phyloP scores from a whole-genome alignment of 1,140 invertebrate species.

The Delia radicum region DNA sequence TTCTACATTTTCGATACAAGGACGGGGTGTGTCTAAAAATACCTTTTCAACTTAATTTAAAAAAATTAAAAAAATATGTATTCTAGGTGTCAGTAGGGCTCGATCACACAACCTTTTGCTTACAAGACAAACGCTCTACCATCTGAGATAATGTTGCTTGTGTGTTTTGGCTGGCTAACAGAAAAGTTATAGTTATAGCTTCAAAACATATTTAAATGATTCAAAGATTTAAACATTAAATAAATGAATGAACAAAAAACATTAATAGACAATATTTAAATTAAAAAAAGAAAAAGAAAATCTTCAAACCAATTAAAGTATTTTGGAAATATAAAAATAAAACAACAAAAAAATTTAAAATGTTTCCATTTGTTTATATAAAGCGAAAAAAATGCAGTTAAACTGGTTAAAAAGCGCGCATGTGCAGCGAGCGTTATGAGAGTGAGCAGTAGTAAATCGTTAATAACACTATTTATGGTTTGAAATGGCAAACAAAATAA shows the following conservation, averaged over 20 bases:
- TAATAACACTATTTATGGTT: background rate
- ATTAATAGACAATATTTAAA: background rate
- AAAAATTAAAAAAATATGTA: too few species aligned
- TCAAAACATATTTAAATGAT: too few species aligned
- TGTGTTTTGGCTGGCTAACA: too few species aligned
- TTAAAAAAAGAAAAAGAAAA: too few species aligned
- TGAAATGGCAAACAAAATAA: background rate
- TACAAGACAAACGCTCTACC: too few species aligned
- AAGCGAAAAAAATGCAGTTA: background rate
- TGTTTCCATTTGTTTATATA: background rate
- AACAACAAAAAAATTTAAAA: background rate
- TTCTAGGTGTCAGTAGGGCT: too few species aligned
- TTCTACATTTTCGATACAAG: too few species aligned
- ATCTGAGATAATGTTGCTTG: too few species aligned
- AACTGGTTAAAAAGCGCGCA: background rate
- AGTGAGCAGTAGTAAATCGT: background rate
- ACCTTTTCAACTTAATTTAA: too few species aligned
- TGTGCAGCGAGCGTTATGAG: background rate
- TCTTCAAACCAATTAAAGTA: background rate
- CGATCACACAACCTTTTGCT: too few species aligned
- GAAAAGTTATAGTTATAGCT: too few species aligned
- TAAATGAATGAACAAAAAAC: background rate
- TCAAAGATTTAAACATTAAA: background rate
- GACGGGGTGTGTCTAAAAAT: too few species aligned
- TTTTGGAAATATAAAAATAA: background rate